Conservation (phyloP, 2,888 invertebrate species). For the Drosophila lutescens region DNA sequence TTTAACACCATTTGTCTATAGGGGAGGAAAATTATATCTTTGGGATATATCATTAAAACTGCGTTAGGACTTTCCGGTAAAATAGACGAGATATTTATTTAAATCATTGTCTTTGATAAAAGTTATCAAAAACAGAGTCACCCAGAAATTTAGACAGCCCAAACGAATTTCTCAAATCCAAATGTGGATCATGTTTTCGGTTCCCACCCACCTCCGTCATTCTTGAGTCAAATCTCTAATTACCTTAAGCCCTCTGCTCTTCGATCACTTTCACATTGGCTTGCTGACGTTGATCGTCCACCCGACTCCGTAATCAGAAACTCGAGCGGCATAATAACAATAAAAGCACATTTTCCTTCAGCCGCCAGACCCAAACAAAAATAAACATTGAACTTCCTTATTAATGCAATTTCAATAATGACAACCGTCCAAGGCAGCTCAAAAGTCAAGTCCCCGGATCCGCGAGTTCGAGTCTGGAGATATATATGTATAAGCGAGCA, state of each 20-base stretch:
- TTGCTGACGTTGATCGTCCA: slow-evolving; percentile 36
- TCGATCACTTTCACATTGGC: slow-evolving; percentile 29
- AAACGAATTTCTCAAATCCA: not conserved
- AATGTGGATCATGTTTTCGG: not conserved
- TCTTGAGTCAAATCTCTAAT: not conserved
- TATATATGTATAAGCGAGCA: slow-evolving; percentile 52
- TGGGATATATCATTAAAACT: too few species aligned
- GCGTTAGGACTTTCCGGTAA: too few species aligned
- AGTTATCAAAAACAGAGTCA: not conserved
- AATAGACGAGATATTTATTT: too few species aligned
- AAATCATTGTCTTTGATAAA: too few species aligned
- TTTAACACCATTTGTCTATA: not conserved
- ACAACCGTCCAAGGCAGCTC: slow-evolving; percentile 30
- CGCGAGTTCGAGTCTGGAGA: slow-evolving; percentile 40
- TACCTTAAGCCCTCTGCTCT: slow-evolving; percentile 5
- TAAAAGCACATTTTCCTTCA: slow-evolving; percentile 19
- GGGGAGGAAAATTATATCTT: not conserved
- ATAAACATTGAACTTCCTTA: slow-evolving; percentile 77
- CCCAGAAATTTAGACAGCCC: not conserved
- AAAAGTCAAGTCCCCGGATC: slow-evolving; percentile 26
- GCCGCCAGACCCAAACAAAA: slow-evolving; percentile 58
- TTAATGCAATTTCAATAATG: slow-evolving; percentile 72
- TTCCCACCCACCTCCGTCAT: not conserved
- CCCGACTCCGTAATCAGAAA: slow-evolving; percentile 26
- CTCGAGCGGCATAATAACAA: slow-evolving; percentile 29